These are phyloP conservation scores for Latheticus oryzae DNA, from an alignment of 2,888 invertebrate species.

Conservation along the genomic window DNA sequence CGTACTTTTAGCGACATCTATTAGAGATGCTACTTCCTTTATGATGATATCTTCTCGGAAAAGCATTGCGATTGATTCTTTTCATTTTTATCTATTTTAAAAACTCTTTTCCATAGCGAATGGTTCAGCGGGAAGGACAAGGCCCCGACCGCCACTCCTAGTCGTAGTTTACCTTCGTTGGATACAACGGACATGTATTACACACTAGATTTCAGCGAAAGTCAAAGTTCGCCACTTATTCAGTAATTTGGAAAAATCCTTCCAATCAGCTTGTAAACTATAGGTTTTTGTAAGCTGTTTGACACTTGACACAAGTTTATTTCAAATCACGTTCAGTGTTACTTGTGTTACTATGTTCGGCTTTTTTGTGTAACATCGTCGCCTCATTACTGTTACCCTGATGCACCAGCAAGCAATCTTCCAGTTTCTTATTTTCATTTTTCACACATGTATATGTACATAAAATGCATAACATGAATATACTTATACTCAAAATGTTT, in stretches of 20 bases:
- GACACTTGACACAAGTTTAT: constrained; percentile 20
- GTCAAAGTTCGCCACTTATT: constrained; percentile 77
- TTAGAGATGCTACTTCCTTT: constrained; percentile 11
- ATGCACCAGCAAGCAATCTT: constrained; percentile 16
- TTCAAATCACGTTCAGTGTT: constrained; percentile 22
- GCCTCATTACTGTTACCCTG: constrained; percentile 23
- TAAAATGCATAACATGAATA: constrained; percentile 10
- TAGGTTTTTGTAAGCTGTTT: constrained; percentile 34
- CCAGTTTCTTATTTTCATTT: constrained; percentile 13
- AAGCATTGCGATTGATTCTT: constrained; percentile 7
- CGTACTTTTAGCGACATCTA: constrained; percentile 25
- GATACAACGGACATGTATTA: constrained; percentile 82
- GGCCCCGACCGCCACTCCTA: constrained; percentile 65
- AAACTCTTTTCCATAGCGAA: constrained; percentile 47
- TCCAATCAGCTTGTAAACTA: constrained; percentile 17
- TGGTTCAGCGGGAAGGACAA: constrained; percentile 57
- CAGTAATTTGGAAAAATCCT: constrained; percentile 65
- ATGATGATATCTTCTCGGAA: constrained; percentile 10
- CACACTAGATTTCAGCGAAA: constrained; percentile 81
- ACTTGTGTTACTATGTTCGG: constrained; percentile 20
- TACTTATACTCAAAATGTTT: too few relatives aligned
- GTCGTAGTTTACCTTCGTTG: constrained; percentile 69
- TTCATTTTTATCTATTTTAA: background rate
- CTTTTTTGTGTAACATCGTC: constrained; percentile 28
- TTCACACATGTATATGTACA: constrained; percentile 14